Percentiles rank a stretch among this genome's conserved stretches.
These are phyloP conservation scores for Austrofundulus limnaeus DNA, from an alignment of 2,113 vertebrate genomes.

Conservation along the genomic window DNA sequence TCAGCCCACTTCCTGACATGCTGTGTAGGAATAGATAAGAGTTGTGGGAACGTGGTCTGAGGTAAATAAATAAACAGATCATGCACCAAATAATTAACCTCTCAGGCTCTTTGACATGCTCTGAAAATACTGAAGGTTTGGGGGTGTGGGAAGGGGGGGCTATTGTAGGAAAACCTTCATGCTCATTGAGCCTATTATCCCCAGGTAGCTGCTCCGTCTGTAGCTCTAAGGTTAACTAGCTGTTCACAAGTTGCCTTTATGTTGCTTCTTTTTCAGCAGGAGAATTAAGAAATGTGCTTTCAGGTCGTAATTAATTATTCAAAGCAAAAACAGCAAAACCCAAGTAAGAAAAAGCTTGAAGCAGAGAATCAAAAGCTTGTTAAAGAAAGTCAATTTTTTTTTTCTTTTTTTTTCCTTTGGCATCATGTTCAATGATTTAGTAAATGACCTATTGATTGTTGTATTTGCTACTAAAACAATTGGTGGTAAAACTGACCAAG, in stretches of 20 bases:
- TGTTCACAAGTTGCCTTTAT: not conserved
- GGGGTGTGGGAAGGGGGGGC: not conserved
- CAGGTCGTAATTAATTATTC: not conserved
- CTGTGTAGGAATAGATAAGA: conserved; percentile 62
- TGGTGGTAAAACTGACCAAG: too few relatives aligned
- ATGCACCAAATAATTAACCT: conserved; percentile 76
- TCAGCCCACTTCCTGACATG: conserved; percentile 52
- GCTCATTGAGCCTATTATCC: not conserved
- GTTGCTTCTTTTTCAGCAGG: not conserved
- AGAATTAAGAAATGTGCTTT: not conserved
- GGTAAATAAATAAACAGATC: conserved; percentile 78
- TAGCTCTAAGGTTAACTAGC: conserved; percentile 30
- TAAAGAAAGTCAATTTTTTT: not conserved
- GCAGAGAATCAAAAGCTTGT: not conserved
- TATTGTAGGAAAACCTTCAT: conserved; percentile 2
- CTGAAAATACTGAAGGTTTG: conserved; percentile 47
- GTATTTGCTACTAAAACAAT: too few relatives aligned
- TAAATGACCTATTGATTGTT: too few relatives aligned
- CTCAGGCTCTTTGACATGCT: conserved; percentile 70
- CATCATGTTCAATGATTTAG: too few relatives aligned
- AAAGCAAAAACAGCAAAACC: not conserved
- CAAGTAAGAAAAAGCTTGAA: not conserved
- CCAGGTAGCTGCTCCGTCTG: conserved; percentile 15
- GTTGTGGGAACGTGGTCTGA: conserved; percentile 45
- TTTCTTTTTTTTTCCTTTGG: too few relatives aligned